These are phyloP conservation scores for Palythoa grandiflora DNA, from an alignment of 92 coral and sea anemone genomes.

Conservation along the genomic window DNA sequence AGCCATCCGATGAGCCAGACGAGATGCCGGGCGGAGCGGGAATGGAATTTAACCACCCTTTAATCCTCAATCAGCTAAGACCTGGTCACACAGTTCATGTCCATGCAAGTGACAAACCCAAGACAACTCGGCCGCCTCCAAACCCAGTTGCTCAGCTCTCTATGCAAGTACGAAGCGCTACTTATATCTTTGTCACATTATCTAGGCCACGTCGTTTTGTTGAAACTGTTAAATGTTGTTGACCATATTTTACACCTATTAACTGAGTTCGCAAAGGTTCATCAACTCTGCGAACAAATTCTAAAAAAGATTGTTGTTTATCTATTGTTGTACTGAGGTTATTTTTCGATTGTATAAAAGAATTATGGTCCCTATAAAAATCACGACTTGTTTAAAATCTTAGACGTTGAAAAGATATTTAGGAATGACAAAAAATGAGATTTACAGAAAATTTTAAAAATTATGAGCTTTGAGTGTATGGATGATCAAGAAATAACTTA, in stretches of 20 bases:
- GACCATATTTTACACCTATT: not conserved
- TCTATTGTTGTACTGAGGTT: too few species aligned
- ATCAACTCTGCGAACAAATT: not conserved
- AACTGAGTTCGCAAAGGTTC: not conserved
- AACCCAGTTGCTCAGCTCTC: slow-evolving; percentile 64
- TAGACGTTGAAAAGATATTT: too few species aligned
- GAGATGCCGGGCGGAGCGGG: slow-evolving; percentile 63
- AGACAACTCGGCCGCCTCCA: slow-evolving; percentile 46
- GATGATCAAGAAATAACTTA: too few species aligned
- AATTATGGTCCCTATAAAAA: too few species aligned
- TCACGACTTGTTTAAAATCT: too few species aligned
- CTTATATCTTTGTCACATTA: not conserved
- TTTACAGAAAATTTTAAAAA: too few species aligned
- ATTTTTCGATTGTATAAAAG: too few species aligned
- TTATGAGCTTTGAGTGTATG: too few species aligned
- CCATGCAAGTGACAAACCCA: slow-evolving; percentile 98
- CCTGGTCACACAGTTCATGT: slow-evolving; percentile 97
- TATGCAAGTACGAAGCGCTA: slow-evolving; percentile 46
- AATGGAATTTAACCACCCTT: slow-evolving; percentile 53
- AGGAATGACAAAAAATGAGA: too few species aligned
- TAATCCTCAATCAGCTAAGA: slow-evolving; percentile 65
- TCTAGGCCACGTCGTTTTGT: not conserved
- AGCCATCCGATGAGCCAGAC: slow-evolving; percentile 64
- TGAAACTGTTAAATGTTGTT: not conserved
- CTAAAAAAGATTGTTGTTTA: too few species aligned